These are phyloP conservation scores for Podabrus alpinus DNA, from an alignment of 2,888 invertebrate species.

Conservation along the genomic window DNA sequence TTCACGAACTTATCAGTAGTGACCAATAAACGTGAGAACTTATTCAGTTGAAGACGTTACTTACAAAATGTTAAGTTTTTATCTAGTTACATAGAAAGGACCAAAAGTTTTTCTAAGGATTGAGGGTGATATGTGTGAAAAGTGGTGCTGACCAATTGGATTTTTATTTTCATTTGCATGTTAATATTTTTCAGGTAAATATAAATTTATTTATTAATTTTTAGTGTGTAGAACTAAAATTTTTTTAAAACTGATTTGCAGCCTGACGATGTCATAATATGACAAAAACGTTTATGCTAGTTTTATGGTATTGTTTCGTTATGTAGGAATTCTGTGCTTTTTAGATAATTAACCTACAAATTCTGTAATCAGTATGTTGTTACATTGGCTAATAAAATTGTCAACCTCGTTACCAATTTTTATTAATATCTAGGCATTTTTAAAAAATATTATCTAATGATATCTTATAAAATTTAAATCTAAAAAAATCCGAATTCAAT, in stretches of 20 bases:
- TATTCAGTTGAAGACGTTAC: neutral
- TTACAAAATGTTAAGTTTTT: neutral
- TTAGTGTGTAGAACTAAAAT: neutral
- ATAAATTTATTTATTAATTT: neutral
- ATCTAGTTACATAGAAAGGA: neutral
- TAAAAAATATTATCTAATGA: too few relatives aligned
- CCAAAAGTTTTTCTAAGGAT: neutral
- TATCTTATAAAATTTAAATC: too few relatives aligned
- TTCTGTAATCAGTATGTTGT: too few relatives aligned
- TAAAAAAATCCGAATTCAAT: too few relatives aligned
- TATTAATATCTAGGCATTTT: neutral
- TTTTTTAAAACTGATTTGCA: neutral
- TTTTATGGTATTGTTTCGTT: neutral
- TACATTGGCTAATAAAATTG: neutral
- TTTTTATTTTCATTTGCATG: neutral
- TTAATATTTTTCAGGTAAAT: neutral
- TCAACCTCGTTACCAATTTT: neutral
- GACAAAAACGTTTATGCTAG: neutral
- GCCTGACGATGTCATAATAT: neutral
- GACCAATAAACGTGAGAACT: neutral
- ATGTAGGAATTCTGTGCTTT: neutral
- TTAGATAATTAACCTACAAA: too few relatives aligned
- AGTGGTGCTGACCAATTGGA: neutral
- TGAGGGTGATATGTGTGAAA: neutral
- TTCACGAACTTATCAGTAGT: conserved; percentile 4